Evolutionary conservation across 2,797 vertebrate genomes (phyloP).

Genomic region (Tenualosa ilisha): DNA sequence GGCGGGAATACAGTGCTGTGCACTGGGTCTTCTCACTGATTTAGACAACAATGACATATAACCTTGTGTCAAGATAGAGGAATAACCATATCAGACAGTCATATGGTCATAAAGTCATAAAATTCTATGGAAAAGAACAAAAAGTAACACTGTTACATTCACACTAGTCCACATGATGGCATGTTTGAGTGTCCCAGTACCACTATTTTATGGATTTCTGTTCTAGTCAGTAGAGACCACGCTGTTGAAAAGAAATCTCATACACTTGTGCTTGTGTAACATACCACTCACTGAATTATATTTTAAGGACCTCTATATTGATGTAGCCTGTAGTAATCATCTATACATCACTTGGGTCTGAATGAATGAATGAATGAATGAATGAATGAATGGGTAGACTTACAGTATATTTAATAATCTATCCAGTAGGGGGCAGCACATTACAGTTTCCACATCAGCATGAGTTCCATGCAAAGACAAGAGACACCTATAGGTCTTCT

Average conservation of each 20-base stretch:
- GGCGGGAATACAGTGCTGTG: conserved; percentile 80
- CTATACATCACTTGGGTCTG: neutral
- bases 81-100: no score
- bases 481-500: neutral
- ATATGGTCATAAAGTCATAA: no score
- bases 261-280: neutral
- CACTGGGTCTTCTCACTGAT: conserved; percentile 80
- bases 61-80: no score
- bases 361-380: no score
- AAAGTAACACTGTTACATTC: no score
- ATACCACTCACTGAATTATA: neutral
- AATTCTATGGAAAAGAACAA: no score
- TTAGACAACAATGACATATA: no score
- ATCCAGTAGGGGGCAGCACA: neutral
- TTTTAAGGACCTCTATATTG: neutral
- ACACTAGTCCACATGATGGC: no score
- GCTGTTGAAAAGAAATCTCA: neutral
- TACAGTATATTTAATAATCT: neutral
- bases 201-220: no score
- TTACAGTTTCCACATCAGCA: neutral
- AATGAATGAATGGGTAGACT: neutral
- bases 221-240: no score
- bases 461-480: neutral
- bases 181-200: no score
- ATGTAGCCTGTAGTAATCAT: neutral